Percentiles rank a stretch among this genome's conserved stretches.
Evolutionary conservation across 2,888 invertebrate species (phyloP).

Genomic region (Agonopterix arenella): DNA sequence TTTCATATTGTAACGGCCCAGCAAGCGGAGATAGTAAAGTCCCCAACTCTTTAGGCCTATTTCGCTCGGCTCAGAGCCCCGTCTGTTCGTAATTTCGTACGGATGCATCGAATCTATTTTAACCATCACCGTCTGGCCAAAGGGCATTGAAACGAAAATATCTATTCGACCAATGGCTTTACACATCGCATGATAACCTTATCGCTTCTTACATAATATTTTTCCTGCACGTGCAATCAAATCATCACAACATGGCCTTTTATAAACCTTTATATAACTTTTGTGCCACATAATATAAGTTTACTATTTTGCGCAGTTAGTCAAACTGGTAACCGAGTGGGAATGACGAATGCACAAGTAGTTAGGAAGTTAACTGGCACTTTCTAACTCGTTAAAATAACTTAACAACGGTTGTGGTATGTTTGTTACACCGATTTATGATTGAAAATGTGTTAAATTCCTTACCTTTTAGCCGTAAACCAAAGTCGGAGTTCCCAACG

Average conservation of each 20-base stretch:
- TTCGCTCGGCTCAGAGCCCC: too few species aligned
- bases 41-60: too few species aligned
- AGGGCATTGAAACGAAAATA: conserved; percentile 33
- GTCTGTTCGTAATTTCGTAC: neutral
- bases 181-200: conserved; percentile 35
- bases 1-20: too few species aligned
- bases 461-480: conserved; percentile 63
- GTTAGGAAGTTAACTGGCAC: conserved; percentile 21
- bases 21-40: too few species aligned
- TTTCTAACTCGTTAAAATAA: conserved; percentile 14
- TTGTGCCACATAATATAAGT: conserved; percentile 9
- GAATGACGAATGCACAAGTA: conserved; percentile 30
- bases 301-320: conserved; percentile 39
- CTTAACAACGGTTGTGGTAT: conserved; percentile 5
- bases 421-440: neutral
- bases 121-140: conserved; percentile 10
- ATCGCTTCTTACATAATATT: conserved; percentile 52
- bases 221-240: conserved; percentile 34
- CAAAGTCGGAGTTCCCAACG: conserved; percentile 52
- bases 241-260: conserved; percentile 18
- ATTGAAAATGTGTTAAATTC: conserved; percentile 13
- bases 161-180: conserved; percentile 26
- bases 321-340: conserved; percentile 20
- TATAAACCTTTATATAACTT: conserved; percentile 12
- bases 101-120: neutral